Percentiles rank a stretch among this genome's conserved stretches.
Evolutionary conservation across 1,140 invertebrate species (phyloP).

Genomic region (Drosophila santomea): DNA sequence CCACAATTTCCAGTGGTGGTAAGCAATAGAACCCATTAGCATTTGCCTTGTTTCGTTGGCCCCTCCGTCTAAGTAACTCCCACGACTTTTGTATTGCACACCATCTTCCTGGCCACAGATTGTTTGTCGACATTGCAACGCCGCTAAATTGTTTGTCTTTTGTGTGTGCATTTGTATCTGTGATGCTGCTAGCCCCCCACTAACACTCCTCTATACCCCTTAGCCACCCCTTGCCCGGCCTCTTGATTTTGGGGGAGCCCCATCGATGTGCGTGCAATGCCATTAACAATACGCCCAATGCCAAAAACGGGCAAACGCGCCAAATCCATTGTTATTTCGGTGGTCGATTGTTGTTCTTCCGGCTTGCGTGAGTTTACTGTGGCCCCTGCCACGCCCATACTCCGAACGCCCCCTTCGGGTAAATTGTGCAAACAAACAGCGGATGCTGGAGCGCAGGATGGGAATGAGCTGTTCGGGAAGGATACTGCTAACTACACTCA

Average conservation of each 20-base stretch:
- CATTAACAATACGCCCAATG: conserved; percentile 82
- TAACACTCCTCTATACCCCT: too few species aligned
- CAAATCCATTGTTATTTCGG: conserved; percentile 82
- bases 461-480: conserved; percentile 15
- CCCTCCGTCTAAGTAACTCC: neutral
- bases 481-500: conserved; percentile 32
- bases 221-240: neutral
- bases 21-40: neutral
- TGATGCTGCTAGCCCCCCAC: conserved; percentile 1
- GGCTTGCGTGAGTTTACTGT: conserved; percentile 79
- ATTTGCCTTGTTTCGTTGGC: neutral
- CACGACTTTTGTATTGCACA: conserved; percentile 18
- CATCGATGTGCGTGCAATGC: conserved; percentile 57
- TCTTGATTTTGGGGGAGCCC: conserved; percentile 8
- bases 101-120: conserved; percentile 58
- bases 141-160: conserved; percentile 78
- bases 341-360: conserved; percentile 81
- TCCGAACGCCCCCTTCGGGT: conserved; percentile 26
- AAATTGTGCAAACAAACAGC: conserved; percentile 77
- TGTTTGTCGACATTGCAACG: conserved; percentile 72
- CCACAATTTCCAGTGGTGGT: neutral
- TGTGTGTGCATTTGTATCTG: conserved; percentile 21
- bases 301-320: conserved; percentile 77
- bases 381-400: conserved; percentile 29
- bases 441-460: conserved; percentile 7